A percentile compares a stretch with the other conserved stretches of the same genome.
These are phyloP conservation scores for Pelecanoides urinatrix DNA, from an alignment of 2,113 vertebrate species.

Conservation along the genomic window DNA sequence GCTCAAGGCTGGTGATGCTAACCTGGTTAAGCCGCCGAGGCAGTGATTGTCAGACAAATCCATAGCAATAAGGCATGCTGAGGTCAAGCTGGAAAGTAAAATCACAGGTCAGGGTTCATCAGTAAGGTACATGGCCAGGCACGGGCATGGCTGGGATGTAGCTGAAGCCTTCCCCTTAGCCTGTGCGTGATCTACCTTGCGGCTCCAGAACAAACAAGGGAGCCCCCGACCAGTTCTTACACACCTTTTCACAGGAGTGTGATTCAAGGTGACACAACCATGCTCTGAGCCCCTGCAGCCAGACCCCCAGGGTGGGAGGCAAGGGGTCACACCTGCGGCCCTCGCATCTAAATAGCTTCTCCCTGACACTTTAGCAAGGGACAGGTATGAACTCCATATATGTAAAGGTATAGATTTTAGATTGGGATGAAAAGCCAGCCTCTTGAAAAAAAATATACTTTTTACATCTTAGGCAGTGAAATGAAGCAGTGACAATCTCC, in stretches of 20 bases:
- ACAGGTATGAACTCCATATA: neutral
- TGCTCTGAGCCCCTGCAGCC: neutral
- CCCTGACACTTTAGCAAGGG: neutral
- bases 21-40: neutral
- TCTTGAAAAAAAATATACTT: neutral
- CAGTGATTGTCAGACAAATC: neutral
- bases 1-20: neutral
- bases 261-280: neutral
- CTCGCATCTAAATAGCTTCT: neutral
- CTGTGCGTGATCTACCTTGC: neutral
- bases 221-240: neutral
- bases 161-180: neutral
- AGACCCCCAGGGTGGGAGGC: neutral
- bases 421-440: neutral
- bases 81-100: neutral
- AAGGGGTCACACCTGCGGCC: neutral
- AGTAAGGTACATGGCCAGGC: neutral
- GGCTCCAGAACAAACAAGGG: neutral
- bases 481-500: neutral
- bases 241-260: neutral
- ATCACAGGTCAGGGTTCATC: neutral
- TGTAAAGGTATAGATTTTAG: neutral
- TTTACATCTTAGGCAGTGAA: neutral
- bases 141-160: neutral
- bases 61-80: neutral